Conservation (phyloP, 1,140 invertebrate genomes). For the Anadara kagoshimensis region DNA sequence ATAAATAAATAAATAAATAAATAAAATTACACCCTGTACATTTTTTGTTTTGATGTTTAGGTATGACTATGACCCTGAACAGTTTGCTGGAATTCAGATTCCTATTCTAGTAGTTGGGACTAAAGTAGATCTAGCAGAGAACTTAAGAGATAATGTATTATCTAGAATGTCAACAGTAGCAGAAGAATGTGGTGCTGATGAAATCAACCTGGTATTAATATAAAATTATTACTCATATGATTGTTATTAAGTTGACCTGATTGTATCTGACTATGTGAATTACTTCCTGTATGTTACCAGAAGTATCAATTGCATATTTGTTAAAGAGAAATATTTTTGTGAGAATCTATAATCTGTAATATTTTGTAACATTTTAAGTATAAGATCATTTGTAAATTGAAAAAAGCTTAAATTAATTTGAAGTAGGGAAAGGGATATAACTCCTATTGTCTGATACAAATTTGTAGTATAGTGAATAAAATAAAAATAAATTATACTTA, state of each 20-base stretch:
- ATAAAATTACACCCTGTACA: background rate
- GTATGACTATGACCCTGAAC: slow-evolving; percentile 89
- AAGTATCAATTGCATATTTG: too few relatives aligned
- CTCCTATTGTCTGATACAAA: too few relatives aligned
- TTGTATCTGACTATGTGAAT: background rate
- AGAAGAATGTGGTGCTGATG: slow-evolving; percentile 94
- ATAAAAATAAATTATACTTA: too few relatives aligned
- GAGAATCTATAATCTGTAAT: too few relatives aligned
- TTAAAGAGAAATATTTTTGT: too few relatives aligned
- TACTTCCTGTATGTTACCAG: too few relatives aligned
- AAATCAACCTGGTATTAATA: slow-evolving; percentile 86
- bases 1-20: too few relatives aligned
- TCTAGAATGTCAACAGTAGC: slow-evolving; percentile 83
- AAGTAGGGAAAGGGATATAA: too few relatives aligned
- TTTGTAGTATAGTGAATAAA: too few relatives aligned
- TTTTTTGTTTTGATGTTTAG: background rate
- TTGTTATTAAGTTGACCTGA: background rate
- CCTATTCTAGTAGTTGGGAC: slow-evolving; percentile 95
- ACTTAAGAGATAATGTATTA: slow-evolving; percentile 70
- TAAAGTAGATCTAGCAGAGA: slow-evolving; percentile 89
- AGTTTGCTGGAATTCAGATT: slow-evolving; percentile 86
- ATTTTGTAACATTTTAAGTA: too few relatives aligned
- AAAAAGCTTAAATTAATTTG: too few relatives aligned
- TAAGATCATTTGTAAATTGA: too few relatives aligned
- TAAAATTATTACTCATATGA: background rate